Evolutionary conservation across 2,113 vertebrate genomes (phyloP).

Genomic region (Planiliza haematocheilus): DNA sequence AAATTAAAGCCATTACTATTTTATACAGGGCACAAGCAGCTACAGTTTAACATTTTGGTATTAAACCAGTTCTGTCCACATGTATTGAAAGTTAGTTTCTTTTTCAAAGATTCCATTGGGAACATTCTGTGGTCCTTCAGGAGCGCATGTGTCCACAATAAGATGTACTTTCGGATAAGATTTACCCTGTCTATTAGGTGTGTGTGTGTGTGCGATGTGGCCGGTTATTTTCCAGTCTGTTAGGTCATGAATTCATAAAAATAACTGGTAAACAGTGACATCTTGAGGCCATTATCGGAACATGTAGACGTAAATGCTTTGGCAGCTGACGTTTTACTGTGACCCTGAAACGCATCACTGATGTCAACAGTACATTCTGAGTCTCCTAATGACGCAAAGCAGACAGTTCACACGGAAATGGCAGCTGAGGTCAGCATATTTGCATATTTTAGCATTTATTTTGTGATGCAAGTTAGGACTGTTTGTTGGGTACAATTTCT

Average conservation of each 20-base stretch:
- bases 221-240: constrained; percentile 38
- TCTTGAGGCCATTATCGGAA: background rate
- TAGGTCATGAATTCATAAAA: background rate
- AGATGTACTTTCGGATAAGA: background rate
- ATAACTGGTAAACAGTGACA: constrained; percentile 6
- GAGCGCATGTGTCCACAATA: constrained; percentile 17
- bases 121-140: background rate
- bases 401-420: too few relatives aligned
- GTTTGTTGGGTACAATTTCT: too few relatives aligned
- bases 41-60: too few relatives aligned
- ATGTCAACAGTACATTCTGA: too few relatives aligned
- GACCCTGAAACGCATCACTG: too few relatives aligned
- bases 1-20: background rate
- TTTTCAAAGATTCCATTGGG: background rate
- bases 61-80: too few relatives aligned
- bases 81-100: background rate
- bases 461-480: too few relatives aligned
- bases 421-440: too few relatives aligned
- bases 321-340: too few relatives aligned
- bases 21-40: background rate
- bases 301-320: background rate
- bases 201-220: background rate
- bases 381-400: too few relatives aligned
- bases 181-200: too few relatives aligned
- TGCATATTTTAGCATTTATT: too few relatives aligned